Conservation (phyloP, 2,888 invertebrate species). For the Oithona nana region DNA sequence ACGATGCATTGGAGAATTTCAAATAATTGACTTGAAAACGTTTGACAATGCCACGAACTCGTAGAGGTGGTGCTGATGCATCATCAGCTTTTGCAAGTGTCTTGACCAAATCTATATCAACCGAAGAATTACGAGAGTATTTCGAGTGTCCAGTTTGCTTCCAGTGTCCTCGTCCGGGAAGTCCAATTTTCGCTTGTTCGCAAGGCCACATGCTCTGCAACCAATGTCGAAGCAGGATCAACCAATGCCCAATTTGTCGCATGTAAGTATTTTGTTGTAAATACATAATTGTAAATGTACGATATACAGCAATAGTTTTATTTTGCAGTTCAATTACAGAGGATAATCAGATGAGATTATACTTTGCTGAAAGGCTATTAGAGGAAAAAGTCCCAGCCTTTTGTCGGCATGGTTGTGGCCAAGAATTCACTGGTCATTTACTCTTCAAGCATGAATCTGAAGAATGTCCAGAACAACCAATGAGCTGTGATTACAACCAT, state of each 20-base stretch:
- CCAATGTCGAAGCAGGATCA: background rate
- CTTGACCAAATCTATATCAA: no score
- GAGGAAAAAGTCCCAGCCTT: background rate
- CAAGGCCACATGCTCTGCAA: slow-evolving; percentile 5
- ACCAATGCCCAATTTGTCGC: slow-evolving; percentile 9
- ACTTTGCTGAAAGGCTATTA: slow-evolving; percentile 9
- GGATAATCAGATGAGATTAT: background rate
- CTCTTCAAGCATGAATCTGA: background rate
- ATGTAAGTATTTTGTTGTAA: no score
- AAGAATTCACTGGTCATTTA: background rate
- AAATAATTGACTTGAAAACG: no score
- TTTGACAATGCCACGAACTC: no score
- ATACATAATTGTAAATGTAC: no score
- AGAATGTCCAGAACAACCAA: background rate
- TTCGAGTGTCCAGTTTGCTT: slow-evolving; percentile 15
- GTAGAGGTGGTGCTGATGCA: no score
- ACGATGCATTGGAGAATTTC: no score
- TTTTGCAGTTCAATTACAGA: background rate
- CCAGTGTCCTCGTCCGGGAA: background rate
- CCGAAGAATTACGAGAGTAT: background rate
- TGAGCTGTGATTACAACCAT: background rate
- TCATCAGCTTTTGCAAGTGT: no score
- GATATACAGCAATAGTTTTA: no score
- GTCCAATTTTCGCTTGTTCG: slow-evolving; percentile 3
- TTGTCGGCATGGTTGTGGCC: background rate